A percentile compares a stretch with the other conserved stretches of the same genome.
These are phyloP conservation scores for Halictus rubicundus DNA, from an alignment of 1,140 invertebrate genomes.

Conservation along the genomic window DNA sequence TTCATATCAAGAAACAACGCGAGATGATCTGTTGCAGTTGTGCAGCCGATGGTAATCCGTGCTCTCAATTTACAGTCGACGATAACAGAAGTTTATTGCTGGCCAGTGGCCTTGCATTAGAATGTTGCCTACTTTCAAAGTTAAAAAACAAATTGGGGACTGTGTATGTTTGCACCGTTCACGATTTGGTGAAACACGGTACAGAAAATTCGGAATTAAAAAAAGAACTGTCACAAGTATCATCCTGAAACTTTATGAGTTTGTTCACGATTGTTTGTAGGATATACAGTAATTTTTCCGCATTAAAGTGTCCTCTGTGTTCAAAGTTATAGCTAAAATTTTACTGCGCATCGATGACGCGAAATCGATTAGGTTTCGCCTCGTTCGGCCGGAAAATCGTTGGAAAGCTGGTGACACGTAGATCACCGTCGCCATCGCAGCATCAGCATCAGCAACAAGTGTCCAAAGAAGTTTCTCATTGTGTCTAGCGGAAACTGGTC, in stretches of 20 bases:
- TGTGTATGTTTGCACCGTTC: too few species aligned
- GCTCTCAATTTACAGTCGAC: background rate
- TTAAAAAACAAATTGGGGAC: too few species aligned
- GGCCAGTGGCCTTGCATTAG: background rate
- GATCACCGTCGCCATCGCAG: background rate
- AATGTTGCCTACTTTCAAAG: too few species aligned
- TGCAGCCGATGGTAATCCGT: background rate
- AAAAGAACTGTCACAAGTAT: too few species aligned
- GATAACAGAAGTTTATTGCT: slow-evolving; percentile 7
- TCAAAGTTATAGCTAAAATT: too few species aligned
- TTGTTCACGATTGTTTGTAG: too few species aligned
- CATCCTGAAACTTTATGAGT: too few species aligned
- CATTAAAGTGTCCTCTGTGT: too few species aligned
- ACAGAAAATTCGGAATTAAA: too few species aligned
- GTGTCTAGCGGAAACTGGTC: background rate
- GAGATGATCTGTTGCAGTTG: background rate
- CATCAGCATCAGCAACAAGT: slow-evolving; percentile 26
- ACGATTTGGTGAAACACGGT: too few species aligned
- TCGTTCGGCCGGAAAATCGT: background rate
- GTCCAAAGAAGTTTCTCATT: slow-evolving; percentile 8
- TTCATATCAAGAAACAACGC: background rate
- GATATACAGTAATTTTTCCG: too few species aligned
- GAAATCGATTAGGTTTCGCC: background rate
- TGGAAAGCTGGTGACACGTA: background rate
- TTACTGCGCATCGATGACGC: background rate